Conservation (phyloP, 2,888 invertebrate species). For the Siphlonurus alternatus region DNA sequence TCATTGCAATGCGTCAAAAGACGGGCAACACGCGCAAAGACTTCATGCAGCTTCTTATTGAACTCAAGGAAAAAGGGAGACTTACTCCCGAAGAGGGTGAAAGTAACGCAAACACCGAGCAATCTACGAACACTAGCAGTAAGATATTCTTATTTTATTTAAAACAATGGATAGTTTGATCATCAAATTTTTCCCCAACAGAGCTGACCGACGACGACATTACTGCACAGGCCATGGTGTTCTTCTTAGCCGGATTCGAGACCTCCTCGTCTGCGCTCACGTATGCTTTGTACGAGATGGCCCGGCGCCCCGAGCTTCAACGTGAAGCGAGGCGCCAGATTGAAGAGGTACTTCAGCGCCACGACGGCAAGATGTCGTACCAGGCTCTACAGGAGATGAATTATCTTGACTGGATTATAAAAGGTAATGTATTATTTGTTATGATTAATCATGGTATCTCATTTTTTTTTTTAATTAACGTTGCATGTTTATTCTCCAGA, state of each 20-base stretch:
- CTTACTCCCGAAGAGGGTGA: neutral
- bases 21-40: conserved; percentile 12
- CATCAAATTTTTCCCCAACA: too few species aligned
- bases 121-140: too few species aligned
- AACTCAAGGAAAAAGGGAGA: conserved; percentile 13
- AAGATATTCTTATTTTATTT: too few species aligned
- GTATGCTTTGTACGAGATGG: neutral
- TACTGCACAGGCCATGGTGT: conserved; percentile 28
- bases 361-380: too few species aligned
- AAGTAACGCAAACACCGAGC: too few species aligned
- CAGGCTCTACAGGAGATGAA: conserved; percentile 17
- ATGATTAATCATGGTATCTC: too few species aligned
- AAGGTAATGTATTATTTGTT: too few species aligned
- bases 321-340: neutral
- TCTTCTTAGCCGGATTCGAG: conserved; percentile 20
- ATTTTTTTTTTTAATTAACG: too few species aligned
- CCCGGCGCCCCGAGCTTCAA: neutral
- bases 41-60: conserved; percentile 17
- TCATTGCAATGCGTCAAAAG: conserved; percentile 24
- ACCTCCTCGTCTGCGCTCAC: neutral
- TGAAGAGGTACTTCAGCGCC: too few species aligned
- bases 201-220: conserved; percentile 24
- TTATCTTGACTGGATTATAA: conserved; percentile 18
- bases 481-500: too few species aligned
- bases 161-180: too few species aligned